These are phyloP conservation scores for Leptogaster cylindrica DNA, from an alignment of 2,888 invertebrate species.

Conservation along the genomic window DNA sequence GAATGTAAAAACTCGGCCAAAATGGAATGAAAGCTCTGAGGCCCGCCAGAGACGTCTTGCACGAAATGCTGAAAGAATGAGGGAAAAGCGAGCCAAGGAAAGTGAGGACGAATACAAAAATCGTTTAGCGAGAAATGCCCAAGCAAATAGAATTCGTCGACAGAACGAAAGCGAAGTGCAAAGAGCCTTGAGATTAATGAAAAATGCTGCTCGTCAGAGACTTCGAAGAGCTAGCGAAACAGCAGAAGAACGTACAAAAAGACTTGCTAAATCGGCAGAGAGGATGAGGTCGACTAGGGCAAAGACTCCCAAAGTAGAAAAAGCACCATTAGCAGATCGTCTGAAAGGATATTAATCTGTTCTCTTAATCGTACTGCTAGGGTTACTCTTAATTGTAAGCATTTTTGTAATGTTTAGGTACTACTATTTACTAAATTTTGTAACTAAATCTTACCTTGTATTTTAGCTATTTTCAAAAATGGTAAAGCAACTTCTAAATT, in stretches of 20 bases:
- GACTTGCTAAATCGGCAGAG: constrained; percentile 60
- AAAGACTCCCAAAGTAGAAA: constrained; percentile 60
- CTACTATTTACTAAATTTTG: neutral
- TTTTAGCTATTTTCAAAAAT: no score
- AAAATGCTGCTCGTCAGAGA: constrained; percentile 61
- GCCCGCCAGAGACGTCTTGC: constrained; percentile 59
- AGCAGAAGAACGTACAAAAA: constrained; percentile 58
- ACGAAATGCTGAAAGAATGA: constrained; percentile 61
- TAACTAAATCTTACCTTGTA: neutral
- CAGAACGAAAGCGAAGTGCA: constrained; percentile 62
- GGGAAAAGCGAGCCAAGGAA: constrained; percentile 60
- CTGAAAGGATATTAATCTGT: constrained; percentile 56
- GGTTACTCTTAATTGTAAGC: neutral
- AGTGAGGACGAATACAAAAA: constrained; percentile 58
- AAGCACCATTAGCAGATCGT: constrained; percentile 60
- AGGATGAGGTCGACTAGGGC: constrained; percentile 59
- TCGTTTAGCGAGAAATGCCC: constrained; percentile 61
- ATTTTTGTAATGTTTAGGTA: neutral
- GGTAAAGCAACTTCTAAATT: no score
- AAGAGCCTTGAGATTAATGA: constrained; percentile 62
- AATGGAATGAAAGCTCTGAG: constrained; percentile 61
- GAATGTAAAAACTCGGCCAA: constrained; percentile 53
- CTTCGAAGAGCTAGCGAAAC: constrained; percentile 60
- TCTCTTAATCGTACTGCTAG: neutral
- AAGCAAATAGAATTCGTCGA: constrained; percentile 60